These are phyloP conservation scores for Lophura nycthemera DNA, from an alignment of 2,113 vertebrate genomes.

Conservation along the genomic window DNA sequence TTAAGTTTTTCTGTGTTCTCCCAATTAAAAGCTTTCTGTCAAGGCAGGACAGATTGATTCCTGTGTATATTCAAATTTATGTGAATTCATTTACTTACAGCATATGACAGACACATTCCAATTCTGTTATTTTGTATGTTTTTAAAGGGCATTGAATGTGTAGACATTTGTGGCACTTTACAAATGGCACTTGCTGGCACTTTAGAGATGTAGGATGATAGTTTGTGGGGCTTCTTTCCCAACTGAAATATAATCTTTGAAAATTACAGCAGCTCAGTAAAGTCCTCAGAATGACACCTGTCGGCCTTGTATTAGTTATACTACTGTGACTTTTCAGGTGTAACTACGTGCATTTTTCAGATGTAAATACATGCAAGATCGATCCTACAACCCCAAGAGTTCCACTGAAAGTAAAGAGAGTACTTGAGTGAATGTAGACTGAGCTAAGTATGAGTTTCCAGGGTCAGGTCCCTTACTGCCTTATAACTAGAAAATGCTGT, in stretches of 20 bases:
- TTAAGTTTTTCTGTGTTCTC: constrained; percentile 4
- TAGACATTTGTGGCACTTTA: constrained; percentile 30
- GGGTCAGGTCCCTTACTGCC: not conserved
- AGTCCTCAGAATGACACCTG: not conserved
- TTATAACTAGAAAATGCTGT: not conserved
- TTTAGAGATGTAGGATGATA: constrained; percentile 22
- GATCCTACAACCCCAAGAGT: fast-evolving
- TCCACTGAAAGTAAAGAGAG: not conserved
- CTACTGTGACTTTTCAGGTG: not conserved
- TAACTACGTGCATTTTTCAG: not conserved
- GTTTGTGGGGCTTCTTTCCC: constrained; percentile 32
- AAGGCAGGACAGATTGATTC: constrained; percentile 46
- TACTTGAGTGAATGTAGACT: not conserved
- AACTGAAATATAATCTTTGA: not conserved
- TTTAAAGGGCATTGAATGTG: constrained; percentile 41
- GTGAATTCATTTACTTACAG: constrained; percentile 32
- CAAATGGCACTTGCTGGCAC: constrained; percentile 36
- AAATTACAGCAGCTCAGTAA: not conserved
- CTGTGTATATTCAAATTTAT: constrained; percentile 24
- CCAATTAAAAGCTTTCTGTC: constrained; percentile 30
- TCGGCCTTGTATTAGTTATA: not conserved
- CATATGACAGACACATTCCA: constrained; percentile 12
- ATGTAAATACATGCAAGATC: not conserved
- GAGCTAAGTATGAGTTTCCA: not conserved
- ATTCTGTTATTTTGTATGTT: not conserved